These are phyloP conservation scores for Corythornis cristatus DNA, from an alignment of 2,113 vertebrate species.

Conservation along the genomic window DNA sequence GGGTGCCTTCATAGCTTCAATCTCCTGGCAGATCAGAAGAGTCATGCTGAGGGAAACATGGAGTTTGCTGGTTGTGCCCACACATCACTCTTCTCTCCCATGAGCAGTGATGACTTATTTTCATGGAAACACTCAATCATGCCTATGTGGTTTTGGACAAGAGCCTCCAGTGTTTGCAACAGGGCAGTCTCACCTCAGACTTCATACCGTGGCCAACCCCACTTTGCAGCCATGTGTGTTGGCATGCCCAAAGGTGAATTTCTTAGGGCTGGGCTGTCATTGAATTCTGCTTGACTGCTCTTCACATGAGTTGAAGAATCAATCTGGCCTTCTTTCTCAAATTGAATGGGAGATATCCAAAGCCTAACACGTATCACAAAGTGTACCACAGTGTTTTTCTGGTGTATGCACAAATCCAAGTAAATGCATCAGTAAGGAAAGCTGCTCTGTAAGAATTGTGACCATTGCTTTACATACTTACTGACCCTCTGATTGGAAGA, in stretches of 20 bases:
- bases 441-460: neutral
- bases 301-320: neutral
- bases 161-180: neutral
- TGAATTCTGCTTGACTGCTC: neutral
- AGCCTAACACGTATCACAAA: neutral
- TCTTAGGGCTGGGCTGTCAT: neutral
- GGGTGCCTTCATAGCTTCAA: neutral
- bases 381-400: neutral
- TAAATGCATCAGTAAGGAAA: neutral
- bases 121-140: rapidly evolving
- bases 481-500: neutral
- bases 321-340: neutral
- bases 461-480: neutral
- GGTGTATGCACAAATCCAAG: neutral
- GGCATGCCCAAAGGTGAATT: neutral
- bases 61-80: neutral
- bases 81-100: neutral
- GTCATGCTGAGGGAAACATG: neutral
- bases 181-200: neutral
- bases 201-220: rapidly evolving
- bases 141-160: neutral
- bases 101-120: neutral
- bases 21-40: neutral
- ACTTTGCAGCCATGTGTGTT: rapidly evolving
- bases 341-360: neutral